Conservation (phyloP, 2,888 invertebrate genomes). For the Drosophila buzzatii region DNA sequence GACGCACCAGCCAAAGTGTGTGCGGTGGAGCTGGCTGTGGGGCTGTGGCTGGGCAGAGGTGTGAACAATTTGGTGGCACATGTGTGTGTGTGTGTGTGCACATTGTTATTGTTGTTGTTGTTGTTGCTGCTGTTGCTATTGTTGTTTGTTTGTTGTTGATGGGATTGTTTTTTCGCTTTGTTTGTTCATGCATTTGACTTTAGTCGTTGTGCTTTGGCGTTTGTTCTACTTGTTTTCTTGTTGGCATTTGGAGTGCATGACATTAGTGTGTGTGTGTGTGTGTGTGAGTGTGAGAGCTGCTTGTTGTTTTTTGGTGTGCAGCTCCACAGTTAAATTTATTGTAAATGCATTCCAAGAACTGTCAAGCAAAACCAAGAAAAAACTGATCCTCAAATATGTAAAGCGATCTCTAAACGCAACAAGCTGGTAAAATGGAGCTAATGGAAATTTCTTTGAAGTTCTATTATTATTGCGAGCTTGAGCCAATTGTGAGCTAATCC, state of each 20-base stretch:
- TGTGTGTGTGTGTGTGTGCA: constrained; percentile 33
- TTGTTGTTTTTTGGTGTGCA: constrained; percentile 1
- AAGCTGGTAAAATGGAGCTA: neutral
- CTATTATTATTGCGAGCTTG: neutral
- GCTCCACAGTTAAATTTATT: constrained; percentile 18
- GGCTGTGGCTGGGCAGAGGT: constrained; percentile 43
- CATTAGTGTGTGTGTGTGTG: constrained; percentile 19
- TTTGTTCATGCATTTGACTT: constrained; percentile 51
- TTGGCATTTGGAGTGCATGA: constrained; percentile 40
- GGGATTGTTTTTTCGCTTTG: constrained; percentile 43
- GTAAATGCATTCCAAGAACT: constrained; percentile 22
- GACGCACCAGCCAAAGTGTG: constrained; percentile 44
- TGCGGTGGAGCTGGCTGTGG: constrained; percentile 28
- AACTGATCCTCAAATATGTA: constrained; percentile 12
- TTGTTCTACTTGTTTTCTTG: constrained; percentile 39
- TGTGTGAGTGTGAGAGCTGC: constrained; percentile 3
- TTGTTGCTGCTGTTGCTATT: constrained; percentile 37
- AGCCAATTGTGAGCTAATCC: neutral
- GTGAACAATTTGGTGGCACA: constrained; percentile 77
- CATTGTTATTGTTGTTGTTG: constrained; percentile 35
- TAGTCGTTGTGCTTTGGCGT: constrained; percentile 33
- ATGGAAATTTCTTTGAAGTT: neutral
- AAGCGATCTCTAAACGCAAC: neutral
- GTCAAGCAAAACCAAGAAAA: neutral
- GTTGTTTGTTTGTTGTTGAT: constrained; percentile 36